phyloP scores from a whole-genome alignment of 2,113 vertebrate species.

The Sakesphorus luctuosus region DNA sequence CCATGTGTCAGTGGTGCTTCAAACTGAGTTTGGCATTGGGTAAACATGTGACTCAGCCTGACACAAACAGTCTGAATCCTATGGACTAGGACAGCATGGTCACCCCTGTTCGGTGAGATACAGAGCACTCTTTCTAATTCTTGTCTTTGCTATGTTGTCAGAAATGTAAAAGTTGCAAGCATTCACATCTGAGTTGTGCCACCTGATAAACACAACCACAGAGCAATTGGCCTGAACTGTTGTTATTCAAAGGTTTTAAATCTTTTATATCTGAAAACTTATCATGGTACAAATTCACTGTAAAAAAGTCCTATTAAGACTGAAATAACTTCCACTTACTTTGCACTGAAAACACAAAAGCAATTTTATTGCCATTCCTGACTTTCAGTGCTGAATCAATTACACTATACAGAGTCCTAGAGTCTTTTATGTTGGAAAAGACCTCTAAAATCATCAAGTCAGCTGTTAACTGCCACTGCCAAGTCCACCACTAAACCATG shows the following conservation, averaged over 20 bases:
- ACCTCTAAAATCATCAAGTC: background rate
- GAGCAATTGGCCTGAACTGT: background rate
- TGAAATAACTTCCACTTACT: background rate
- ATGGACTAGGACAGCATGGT: background rate
- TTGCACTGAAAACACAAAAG: background rate
- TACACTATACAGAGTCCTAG: background rate
- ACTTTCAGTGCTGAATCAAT: background rate
- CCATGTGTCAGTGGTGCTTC: background rate
- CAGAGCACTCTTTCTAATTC: background rate
- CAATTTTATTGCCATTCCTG: background rate
- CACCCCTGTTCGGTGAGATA: background rate
- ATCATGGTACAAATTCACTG: too few relatives aligned
- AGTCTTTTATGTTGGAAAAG: background rate
- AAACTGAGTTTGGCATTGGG: background rate
- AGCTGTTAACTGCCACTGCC: background rate
- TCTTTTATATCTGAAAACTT: background rate
- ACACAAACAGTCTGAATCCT: background rate
- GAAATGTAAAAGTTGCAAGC: background rate
- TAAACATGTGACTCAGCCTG: background rate
- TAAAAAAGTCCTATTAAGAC: background rate
- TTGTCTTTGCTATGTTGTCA: background rate
- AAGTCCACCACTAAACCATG: background rate
- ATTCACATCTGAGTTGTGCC: background rate
- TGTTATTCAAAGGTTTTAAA: background rate
- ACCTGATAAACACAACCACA: background rate